These are phyloP conservation scores for Bufo bufo DNA, from an alignment of 2,113 vertebrate species.

Conservation along the genomic window DNA sequence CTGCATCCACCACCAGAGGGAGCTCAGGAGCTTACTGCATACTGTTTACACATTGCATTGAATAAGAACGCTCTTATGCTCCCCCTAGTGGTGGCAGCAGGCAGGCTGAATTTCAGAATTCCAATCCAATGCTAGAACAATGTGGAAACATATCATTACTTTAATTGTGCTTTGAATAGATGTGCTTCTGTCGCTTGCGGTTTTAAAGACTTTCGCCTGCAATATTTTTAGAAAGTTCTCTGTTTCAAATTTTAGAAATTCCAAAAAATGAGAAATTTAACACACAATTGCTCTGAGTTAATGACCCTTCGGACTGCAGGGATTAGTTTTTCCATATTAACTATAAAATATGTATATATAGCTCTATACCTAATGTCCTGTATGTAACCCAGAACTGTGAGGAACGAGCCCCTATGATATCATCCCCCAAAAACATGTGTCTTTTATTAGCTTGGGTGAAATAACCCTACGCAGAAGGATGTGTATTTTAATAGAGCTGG, in stretches of 20 bases:
- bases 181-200: background rate
- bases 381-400: background rate
- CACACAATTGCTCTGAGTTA: background rate
- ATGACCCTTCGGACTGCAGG: background rate
- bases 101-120: too few species aligned
- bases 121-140: too few species aligned
- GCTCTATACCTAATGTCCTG: background rate
- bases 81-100: too few species aligned
- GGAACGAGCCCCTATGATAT: background rate
- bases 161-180: too few species aligned
- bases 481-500: background rate
- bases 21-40: too few species aligned
- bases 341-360: background rate
- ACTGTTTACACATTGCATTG: too few species aligned
- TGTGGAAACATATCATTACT: too few species aligned
- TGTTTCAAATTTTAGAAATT: background rate
- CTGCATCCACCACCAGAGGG: too few species aligned
- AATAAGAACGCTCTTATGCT: too few species aligned
- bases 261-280: background rate
- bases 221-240: background rate
- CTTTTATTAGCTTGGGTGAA: conserved; percentile 1
- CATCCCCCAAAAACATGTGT: conserved; percentile 17
- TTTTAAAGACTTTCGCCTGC: background rate
- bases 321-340: background rate
- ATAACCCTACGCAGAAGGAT: background rate